These are phyloP conservation scores for Heterodera carotae DNA, from an alignment of 1,140 invertebrate species.

Conservation along the genomic window DNA sequence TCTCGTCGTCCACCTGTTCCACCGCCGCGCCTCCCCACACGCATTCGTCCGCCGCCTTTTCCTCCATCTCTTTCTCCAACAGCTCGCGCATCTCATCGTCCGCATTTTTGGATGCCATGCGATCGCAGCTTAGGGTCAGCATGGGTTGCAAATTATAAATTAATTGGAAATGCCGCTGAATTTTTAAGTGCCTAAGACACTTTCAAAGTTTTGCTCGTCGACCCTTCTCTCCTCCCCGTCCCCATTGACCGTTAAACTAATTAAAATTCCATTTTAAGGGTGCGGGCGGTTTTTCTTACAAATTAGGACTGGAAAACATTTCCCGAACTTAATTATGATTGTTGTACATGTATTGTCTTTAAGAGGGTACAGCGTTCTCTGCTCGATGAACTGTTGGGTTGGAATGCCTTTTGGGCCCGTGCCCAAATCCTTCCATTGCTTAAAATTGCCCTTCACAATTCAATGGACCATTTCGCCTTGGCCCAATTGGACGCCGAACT, in stretches of 20 bases:
- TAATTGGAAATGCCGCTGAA: too few relatives aligned
- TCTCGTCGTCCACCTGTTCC: not conserved
- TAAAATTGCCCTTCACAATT: slow-evolving; percentile 22
- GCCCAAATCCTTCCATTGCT: slow-evolving; percentile 10
- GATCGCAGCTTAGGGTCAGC: not conserved
- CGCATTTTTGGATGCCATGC: slow-evolving; percentile 6
- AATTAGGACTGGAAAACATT: too few relatives aligned
- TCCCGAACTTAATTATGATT: too few relatives aligned
- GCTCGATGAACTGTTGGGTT: slow-evolving; percentile 14
- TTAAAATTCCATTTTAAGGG: too few relatives aligned
- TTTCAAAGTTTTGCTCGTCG: too few relatives aligned
- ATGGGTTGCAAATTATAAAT: too few relatives aligned
- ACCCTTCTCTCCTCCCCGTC: too few relatives aligned
- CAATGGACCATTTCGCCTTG: slow-evolving; percentile 28
- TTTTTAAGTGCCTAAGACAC: not conserved
- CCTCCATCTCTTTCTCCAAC: not conserved
- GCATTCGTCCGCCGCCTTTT: not conserved
- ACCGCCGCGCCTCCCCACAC: not conserved
- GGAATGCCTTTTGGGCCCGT: not conserved
- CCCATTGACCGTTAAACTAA: too few relatives aligned
- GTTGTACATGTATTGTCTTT: not conserved
- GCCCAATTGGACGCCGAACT: not conserved
- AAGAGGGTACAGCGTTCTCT: slow-evolving; percentile 12
- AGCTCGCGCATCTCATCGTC: not conserved
- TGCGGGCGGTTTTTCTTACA: too few relatives aligned